Conservation (phyloP, 2,113 vertebrate genomes). For the Neopipo cinnamomea region DNA sequence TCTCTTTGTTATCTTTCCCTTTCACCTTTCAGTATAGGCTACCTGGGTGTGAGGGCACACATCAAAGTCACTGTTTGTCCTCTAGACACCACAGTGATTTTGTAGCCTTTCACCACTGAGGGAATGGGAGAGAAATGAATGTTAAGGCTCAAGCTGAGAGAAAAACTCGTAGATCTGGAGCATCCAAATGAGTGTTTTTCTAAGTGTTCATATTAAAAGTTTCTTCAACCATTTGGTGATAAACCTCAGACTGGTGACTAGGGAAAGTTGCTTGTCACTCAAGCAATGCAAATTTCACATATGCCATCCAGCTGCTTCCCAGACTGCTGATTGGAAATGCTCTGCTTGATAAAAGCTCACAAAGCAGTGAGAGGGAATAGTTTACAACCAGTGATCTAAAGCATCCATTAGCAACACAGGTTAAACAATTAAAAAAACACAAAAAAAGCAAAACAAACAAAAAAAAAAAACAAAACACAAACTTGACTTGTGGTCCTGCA, state of each 20-base stretch:
- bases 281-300: background rate
- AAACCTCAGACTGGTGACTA: background rate
- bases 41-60: too few species aligned
- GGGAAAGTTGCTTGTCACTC: background rate
- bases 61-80: background rate
- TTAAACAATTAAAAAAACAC: background rate
- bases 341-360: background rate
- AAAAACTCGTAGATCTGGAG: background rate
- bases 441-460: too few species aligned
- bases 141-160: background rate
- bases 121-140: accelerated
- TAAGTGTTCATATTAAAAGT: background rate
- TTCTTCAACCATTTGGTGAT: background rate
- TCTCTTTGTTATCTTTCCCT: background rate
- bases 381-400: background rate
- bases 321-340: background rate
- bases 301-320: background rate
- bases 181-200: background rate
- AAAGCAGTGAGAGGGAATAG: background rate
- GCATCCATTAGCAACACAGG: background rate
- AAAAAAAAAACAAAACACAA: background rate
- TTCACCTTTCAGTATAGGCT: background rate
- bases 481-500: background rate
- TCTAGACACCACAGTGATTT: background rate
- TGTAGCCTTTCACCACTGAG: background rate